These are phyloP conservation scores for Bettongia penicillata DNA, from an alignment of 2,113 vertebrate genomes.

Conservation along the genomic window DNA sequence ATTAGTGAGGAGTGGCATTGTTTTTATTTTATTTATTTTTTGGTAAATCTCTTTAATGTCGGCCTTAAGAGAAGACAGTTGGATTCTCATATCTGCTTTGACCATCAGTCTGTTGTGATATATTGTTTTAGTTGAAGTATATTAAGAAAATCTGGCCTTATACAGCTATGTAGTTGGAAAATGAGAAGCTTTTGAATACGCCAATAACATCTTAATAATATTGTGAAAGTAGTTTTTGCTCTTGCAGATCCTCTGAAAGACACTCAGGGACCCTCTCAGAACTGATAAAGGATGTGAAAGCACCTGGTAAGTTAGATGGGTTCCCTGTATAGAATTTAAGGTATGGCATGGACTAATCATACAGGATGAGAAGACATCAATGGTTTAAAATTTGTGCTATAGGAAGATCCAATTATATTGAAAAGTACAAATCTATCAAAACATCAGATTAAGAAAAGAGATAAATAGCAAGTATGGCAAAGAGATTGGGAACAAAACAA, in stretches of 20 bases:
- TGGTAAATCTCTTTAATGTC: background rate
- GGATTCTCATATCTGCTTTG: background rate
- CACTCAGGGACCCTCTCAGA: background rate
- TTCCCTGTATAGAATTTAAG: background rate
- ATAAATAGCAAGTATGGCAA: background rate
- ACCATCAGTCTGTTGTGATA: background rate
- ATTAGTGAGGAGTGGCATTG: background rate
- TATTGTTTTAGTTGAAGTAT: background rate
- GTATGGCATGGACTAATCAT: background rate
- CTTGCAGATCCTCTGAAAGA: background rate
- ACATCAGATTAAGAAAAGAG: background rate
- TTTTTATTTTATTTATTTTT: no score
- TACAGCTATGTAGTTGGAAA: background rate
- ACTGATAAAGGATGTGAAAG: background rate
- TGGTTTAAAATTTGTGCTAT: background rate
- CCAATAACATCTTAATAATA: background rate
- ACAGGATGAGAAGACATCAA: background rate
- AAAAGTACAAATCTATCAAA: background rate
- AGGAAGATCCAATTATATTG: background rate
- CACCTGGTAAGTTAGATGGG: background rate
- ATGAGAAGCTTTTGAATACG: background rate
- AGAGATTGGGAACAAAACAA: background rate
- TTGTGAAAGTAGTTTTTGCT: accelerated
- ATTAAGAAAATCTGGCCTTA: background rate
- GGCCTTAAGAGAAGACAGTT: background rate